Evolutionary conservation across 2,113 vertebrate genomes (phyloP), one percentile per base, ranked within the genome.

Genomic region (Petrocephalus microphthalmus): DNA sequence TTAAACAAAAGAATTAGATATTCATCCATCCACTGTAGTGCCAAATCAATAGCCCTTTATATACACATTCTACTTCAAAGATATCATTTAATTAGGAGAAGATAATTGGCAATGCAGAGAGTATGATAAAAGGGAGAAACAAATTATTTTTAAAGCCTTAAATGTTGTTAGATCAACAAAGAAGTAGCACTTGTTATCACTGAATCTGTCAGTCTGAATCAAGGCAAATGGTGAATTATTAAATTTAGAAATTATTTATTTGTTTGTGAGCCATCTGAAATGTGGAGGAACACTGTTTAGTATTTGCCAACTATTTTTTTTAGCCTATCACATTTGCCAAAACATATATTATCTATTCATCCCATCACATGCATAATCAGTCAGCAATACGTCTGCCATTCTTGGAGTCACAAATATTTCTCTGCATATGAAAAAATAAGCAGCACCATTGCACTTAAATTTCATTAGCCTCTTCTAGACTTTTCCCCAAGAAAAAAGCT

Each of bases 391-490:
- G 22, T 37, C 13, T 22, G 29, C 84, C n/a, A 4, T 54, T 52
- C 25, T 54, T 5, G 52, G 25, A 54, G 84, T 54, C 47, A 33
- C 84, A 85, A 85, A 54, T 85, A 54, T 54, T 85, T 85, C 5
- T 29, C 84, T 52, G 84, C 29, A 33, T 85, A 85, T 56, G 52
- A 85, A 56, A 56, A 85, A 85, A 85, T 11, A 85, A 85, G 22
- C 83, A 29, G n/a, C 49, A 29, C 22, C 51, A 29, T 84, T 49
- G 19, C 13, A n/a, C 49, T 13, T 19, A 84, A 22, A 51, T 52
- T 52, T 13, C 22, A 83, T 45, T 29, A 42, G 49, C 51, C 29
- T 56, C 17, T 25, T 56, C 25, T 54, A 29, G n/a, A 53, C 52
- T 54, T 25, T 29, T 54, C 51, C 52, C 1, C 13, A 53, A 85